Evolutionary conservation across 2,797 vertebrate species (phyloP).

Genomic region (Craterocephalus amniculus): DNA sequence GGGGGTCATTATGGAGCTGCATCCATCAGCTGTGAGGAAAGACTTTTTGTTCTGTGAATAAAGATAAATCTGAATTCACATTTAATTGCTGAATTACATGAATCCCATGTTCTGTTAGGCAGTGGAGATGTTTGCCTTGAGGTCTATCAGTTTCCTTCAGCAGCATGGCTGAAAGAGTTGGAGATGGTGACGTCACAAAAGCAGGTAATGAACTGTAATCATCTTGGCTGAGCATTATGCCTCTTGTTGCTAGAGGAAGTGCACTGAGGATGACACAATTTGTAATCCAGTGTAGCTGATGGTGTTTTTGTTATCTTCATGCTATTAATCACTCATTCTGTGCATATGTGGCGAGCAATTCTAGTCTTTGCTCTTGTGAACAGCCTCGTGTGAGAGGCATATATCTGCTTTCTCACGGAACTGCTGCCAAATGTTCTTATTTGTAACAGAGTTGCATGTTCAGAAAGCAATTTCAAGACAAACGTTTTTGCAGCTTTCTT

Average conservation of each 20-base stretch:
- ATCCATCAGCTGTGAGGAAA: slow-evolving; percentile 88
- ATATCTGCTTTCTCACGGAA: slow-evolving; percentile 1
- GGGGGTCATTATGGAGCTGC: slow-evolving; percentile 84
- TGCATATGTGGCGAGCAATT: not conserved
- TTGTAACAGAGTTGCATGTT: not conserved
- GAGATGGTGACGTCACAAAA: slow-evolving; percentile 53
- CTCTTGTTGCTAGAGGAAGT: not conserved
- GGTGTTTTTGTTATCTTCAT: not conserved
- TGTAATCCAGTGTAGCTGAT: not conserved
- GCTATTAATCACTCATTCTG: not conserved
- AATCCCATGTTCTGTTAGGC: slow-evolving; percentile 75
- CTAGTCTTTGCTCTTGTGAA: not conserved
- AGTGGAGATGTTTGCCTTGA: slow-evolving; percentile 86
- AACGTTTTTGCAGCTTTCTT: not conserved
- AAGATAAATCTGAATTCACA: not conserved
- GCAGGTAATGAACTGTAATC: slow-evolving; percentile 50
- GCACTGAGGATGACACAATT: not conserved
- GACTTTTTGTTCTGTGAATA: not conserved
- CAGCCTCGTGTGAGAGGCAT: not conserved
- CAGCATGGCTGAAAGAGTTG: slow-evolving; percentile 86
- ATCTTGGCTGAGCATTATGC: not conserved
- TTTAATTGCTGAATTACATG: not conserved
- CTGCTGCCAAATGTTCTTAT: not conserved
- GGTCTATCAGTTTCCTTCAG: slow-evolving; percentile 86
- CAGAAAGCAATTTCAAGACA: not conserved